Conservation (phyloP, 1,140 invertebrate genomes). For the Zaprionus nigranus region DNA sequence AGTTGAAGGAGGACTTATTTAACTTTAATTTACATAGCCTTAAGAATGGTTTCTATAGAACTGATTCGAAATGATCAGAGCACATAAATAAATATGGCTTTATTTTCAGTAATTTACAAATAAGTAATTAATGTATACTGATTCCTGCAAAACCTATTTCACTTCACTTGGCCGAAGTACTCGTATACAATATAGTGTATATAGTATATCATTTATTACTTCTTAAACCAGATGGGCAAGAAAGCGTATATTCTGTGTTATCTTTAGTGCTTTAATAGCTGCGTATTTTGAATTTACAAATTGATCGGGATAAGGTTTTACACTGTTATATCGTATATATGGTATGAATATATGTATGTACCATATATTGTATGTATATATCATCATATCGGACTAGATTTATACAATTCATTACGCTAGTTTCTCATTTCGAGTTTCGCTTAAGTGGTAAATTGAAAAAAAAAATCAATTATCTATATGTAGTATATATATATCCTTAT, state of each 20-base stretch:
- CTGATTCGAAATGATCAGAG: no score
- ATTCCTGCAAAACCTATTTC: background rate
- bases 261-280: background rate
- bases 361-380: no score
- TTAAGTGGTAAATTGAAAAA: slow-evolving; percentile 4
- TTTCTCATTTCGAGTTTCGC: background rate
- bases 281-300: slow-evolving; percentile 4
- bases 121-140: background rate
- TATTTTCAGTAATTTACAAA: no score
- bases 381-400: slow-evolving; percentile 2
- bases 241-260: background rate
- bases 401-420: slow-evolving; percentile 6
- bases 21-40: background rate
- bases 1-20: background rate
- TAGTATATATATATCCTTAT: background rate
- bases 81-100: no score
- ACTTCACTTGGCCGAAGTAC: background rate
- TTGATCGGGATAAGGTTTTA: background rate
- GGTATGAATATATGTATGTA: background rate
- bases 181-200: background rate
- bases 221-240: background rate
- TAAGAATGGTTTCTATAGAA: background rate
- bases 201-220: background rate
- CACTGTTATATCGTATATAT: slow-evolving; percentile 2
- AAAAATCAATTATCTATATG: background rate